Evolutionary conservation across 1,140 invertebrate species (phyloP).

Genomic region (Megathymus violae): DNA sequence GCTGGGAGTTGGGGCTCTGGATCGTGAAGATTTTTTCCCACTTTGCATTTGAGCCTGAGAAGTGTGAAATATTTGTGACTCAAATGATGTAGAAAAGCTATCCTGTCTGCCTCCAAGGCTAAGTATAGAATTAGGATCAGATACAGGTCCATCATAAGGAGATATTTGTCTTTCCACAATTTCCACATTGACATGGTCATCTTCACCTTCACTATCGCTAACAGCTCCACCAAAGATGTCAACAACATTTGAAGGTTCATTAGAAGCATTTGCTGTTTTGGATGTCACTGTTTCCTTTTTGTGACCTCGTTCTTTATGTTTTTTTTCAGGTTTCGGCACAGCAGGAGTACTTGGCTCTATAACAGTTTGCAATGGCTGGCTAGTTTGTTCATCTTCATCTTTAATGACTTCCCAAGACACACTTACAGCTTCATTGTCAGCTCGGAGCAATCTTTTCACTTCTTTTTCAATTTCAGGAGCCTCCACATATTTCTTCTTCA

Average conservation of each 20-base stretch:
- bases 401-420: conserved; percentile 97
- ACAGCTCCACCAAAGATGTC: conserved; percentile 95
- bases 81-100: conserved; percentile 51
- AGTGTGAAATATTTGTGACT: conserved; percentile 60
- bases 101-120: conserved; percentile 83
- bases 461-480: conserved; percentile 99
- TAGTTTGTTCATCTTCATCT: conserved; percentile 91
- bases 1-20: conserved; percentile 41
- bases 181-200: conserved; percentile 89
- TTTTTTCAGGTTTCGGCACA: conserved; percentile 80
- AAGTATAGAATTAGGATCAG: conserved; percentile 89
- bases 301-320: conserved; percentile 51
- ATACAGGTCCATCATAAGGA: conserved; percentile 89
- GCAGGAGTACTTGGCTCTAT: conserved; percentile 76
- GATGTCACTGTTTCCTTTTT: conserved; percentile 66
- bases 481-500: conserved; percentile 98
- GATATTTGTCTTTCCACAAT: conserved; percentile 91
- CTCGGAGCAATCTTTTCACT: conserved; percentile 94
- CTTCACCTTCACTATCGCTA: conserved; percentile 92
- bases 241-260: conserved; percentile 70
- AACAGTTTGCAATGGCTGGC: conserved; percentile 48
- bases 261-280: conserved; percentile 54
- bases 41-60: conserved; percentile 29
- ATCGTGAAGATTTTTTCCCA: conserved; percentile 41
- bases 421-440: conserved; percentile 95